Percentiles rank a stretch among this genome's conserved stretches.
Evolutionary conservation across 2,113 vertebrate species (phyloP).

Genomic region (Neogobius melanostomus): DNA sequence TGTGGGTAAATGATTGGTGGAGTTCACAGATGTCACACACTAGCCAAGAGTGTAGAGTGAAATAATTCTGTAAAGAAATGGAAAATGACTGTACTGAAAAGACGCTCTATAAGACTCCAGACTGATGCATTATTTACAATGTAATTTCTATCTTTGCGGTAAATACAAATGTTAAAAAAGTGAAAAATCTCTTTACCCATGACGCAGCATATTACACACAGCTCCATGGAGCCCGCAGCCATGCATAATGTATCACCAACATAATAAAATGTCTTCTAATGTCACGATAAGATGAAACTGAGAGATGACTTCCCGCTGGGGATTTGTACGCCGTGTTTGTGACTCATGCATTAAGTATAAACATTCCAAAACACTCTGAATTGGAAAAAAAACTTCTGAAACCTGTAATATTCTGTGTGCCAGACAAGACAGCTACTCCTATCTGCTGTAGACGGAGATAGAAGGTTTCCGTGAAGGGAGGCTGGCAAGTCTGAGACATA

Average conservation of each 20-base stretch:
- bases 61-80: no score
- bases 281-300: constrained; percentile 4
- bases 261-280: constrained; percentile 7
- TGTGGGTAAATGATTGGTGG: no score
- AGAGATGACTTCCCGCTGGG: constrained; percentile 8
- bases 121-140: no score
- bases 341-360: constrained; percentile 16
- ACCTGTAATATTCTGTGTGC: constrained; percentile 20
- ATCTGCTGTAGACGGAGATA: constrained; percentile 16
- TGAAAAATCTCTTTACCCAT: neutral
- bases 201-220: neutral
- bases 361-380: constrained; percentile 35
- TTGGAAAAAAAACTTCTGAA: constrained; percentile 19
- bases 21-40: no score
- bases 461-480: constrained; percentile 21
- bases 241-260: constrained; percentile 26
- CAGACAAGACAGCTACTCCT: constrained; percentile 16
- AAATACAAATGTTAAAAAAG: no score
- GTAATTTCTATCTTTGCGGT: neutral
- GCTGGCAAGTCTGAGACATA: constrained; percentile 13
- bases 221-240: constrained; percentile 1
- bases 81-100: no score
- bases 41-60: no score
- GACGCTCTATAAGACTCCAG: no score
- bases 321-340: constrained; percentile 1